A percentile compares a stretch with the other conserved stretches of the same genome.
Conservation (phyloP, 1,140 invertebrate species). For the Stratiolaelaps scimitus region DNA sequence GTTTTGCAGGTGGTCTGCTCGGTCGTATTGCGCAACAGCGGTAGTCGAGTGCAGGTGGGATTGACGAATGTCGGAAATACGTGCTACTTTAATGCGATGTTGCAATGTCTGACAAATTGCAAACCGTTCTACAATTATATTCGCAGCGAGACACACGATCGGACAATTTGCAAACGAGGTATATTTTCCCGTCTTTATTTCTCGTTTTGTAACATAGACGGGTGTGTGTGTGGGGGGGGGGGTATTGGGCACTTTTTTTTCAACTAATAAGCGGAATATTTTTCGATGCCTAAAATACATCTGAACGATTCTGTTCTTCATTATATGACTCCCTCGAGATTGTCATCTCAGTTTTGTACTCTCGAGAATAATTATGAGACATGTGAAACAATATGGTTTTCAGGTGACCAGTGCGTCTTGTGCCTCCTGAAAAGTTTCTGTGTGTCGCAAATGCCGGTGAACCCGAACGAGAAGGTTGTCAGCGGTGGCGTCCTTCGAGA, state of each 20-base stretch:
- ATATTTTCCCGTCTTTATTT: neutral
- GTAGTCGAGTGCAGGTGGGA: constrained; percentile 17
- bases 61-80: constrained; percentile 20
- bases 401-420: constrained; percentile 12
- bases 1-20: neutral
- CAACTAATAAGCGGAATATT: neutral
- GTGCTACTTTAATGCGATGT: constrained; percentile 20
- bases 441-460: constrained; percentile 6
- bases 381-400: no score
- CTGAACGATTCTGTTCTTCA: neutral
- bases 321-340: no score
- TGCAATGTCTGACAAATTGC: constrained; percentile 26
- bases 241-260: neutral
- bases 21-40: constrained; percentile 5
- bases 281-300: neutral
- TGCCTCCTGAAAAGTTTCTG: constrained; percentile 13
- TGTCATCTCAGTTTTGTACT: no score
- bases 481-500: constrained; percentile 1
- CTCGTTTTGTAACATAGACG: neutral
- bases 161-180: constrained; percentile 10
- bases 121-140: constrained; percentile 27
- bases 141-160: constrained; percentile 11
- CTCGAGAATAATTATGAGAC: no score
- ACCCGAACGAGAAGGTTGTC: constrained; percentile 1
- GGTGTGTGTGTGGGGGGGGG: neutral